Percentiles rank a stretch among this genome's conserved stretches.
Evolutionary conservation across 2,113 vertebrate genomes (phyloP).

Genomic region (Eira barbara): DNA sequence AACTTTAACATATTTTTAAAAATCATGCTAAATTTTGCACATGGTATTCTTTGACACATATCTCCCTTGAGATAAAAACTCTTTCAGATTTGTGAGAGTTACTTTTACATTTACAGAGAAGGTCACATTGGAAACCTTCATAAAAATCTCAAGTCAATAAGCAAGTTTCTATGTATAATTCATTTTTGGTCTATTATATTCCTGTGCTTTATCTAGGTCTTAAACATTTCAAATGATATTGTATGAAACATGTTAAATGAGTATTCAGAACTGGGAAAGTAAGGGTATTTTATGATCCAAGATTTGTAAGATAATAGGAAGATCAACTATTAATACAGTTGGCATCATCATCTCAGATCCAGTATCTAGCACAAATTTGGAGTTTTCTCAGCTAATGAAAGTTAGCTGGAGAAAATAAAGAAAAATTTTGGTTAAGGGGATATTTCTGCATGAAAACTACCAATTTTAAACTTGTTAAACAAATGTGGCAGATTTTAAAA

Average conservation of each 20-base stretch:
- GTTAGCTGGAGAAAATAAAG: background rate
- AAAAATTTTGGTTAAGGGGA: background rate
- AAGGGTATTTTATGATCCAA: background rate
- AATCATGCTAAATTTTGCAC: background rate
- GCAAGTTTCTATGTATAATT: slow-evolving; percentile 77
- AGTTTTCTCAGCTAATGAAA: background rate
- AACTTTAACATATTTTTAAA: slow-evolving; percentile 9
- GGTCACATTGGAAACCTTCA: slow-evolving; percentile 70
- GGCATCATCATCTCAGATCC: slow-evolving; percentile 14
- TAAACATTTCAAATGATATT: slow-evolving; percentile 76
- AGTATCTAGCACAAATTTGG: background rate
- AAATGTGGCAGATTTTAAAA: background rate
- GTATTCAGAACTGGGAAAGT: slow-evolving; percentile 45
- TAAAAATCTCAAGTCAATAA: slow-evolving; percentile 49
- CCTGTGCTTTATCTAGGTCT: slow-evolving; percentile 70
- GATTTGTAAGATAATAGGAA: slow-evolving; percentile 59
- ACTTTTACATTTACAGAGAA: slow-evolving; percentile 58
- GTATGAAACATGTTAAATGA: slow-evolving; percentile 65
- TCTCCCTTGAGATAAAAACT: slow-evolving; percentile 30
- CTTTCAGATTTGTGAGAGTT: slow-evolving; percentile 58
- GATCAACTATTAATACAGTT: slow-evolving; percentile 46
- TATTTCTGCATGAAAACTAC: background rate
- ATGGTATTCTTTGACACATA: background rate
- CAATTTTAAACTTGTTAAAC: background rate
- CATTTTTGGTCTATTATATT: slow-evolving; percentile 66